Conservation (phyloP, 2,888 invertebrate species). For the Apodemia hepburni region DNA sequence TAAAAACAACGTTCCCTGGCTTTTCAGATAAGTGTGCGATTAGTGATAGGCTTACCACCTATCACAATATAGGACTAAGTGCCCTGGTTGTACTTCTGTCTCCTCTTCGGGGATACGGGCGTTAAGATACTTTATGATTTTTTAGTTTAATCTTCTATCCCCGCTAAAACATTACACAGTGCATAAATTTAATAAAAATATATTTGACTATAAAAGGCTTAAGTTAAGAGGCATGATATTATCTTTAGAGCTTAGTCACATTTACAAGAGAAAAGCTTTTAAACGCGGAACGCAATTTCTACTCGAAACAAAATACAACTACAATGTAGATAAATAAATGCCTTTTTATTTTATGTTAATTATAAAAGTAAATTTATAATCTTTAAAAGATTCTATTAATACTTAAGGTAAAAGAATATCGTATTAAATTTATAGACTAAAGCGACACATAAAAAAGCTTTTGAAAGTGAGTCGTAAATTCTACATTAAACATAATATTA, state of each 20-base stretch:
- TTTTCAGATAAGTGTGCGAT: too few relatives aligned
- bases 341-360: background rate
- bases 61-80: too few relatives aligned
- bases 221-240: background rate
- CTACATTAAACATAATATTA: background rate
- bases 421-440: too few relatives aligned
- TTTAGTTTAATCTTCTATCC: too few relatives aligned
- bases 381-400: background rate
- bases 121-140: too few relatives aligned
- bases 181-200: constrained; percentile 4
- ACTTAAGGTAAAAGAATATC: background rate
- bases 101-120: too few relatives aligned
- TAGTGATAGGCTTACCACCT: too few relatives aligned
- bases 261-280: constrained; percentile 5
- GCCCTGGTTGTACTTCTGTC: too few relatives aligned
- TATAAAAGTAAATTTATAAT: background rate
- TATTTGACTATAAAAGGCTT: background rate
- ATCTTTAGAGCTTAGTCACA: constrained; percentile 4
- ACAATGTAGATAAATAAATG: background rate
- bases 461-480: too few relatives aligned
- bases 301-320: background rate
- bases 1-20: too few relatives aligned
- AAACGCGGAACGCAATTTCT: background rate
- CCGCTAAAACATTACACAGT: background rate
- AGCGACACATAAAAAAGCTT: too few relatives aligned